Evolutionary conservation across 2,888 invertebrate species (phyloP).

Genomic region (Sisyra nigra): DNA sequence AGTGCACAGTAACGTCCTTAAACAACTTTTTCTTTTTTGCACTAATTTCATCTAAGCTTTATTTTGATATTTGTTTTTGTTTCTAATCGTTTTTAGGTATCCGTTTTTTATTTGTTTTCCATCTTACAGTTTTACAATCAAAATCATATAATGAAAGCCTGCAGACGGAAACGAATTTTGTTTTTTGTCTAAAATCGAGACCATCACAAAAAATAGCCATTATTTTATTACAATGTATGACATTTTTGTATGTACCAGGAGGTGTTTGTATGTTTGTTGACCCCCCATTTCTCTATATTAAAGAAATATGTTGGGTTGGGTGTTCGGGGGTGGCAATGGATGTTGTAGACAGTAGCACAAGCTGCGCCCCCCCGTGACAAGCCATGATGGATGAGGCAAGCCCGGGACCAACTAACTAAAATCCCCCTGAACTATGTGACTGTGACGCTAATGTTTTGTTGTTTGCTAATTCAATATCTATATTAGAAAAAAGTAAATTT

Average conservation of each 20-base stretch:
- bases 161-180: neutral
- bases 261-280: neutral
- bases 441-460: conserved; percentile 18
- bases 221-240: neutral
- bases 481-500: too few relatives aligned
- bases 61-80: neutral
- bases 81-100: neutral
- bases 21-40: neutral
- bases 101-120: too few relatives aligned
- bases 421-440: conserved; percentile 24
- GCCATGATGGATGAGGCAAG: conserved; percentile 33
- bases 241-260: neutral
- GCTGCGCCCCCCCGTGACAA: conserved; percentile 28
- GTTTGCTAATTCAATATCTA: conserved; percentile 4
- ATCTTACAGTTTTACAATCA: too few relatives aligned
- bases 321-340: neutral
- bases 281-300: neutral
- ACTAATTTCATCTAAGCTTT: neutral
- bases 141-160: too few relatives aligned
- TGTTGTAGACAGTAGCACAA: conserved; percentile 1
- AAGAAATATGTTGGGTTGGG: neutral
- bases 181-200: neutral
- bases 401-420: conserved; percentile 24
- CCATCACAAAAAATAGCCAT: neutral
- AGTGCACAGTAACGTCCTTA: neutral